Conservation (phyloP, 2,888 invertebrate genomes). For the Seira musarum region DNA sequence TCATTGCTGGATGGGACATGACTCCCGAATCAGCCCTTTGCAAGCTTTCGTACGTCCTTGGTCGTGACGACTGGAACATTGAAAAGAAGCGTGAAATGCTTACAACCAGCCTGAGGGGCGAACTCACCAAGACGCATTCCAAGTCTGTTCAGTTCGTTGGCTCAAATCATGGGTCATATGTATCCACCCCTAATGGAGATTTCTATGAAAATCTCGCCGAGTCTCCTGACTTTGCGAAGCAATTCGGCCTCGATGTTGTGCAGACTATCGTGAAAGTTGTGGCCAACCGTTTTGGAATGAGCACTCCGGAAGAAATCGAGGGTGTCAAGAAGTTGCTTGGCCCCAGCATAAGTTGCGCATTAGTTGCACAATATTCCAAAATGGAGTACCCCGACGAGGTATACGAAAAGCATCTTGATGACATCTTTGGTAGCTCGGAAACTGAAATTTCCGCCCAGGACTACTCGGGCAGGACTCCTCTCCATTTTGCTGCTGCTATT, state of each 20-base stretch:
- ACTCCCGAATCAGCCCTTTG: constrained; percentile 95
- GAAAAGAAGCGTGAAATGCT: constrained; percentile 84
- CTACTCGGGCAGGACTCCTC: constrained; percentile 63
- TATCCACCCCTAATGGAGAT: constrained; percentile 36
- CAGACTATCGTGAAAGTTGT: constrained; percentile 77
- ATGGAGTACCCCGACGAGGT: constrained; percentile 71
- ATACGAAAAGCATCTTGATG: constrained; percentile 75
- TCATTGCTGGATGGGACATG: constrained; percentile 86
- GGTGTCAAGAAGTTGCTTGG: constrained; percentile 78
- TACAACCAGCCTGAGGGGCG: constrained; percentile 84
- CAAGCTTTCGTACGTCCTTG: constrained; percentile 91
- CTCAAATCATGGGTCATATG: constrained; percentile 40
- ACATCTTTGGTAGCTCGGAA: constrained; percentile 70
- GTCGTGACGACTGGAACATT: constrained; percentile 81
- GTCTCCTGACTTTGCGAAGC: constrained; percentile 42
- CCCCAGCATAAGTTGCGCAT: constrained; percentile 81
- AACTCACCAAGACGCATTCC: constrained; percentile 77
- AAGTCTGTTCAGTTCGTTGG: constrained; percentile 52
- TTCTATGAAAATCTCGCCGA: constrained; percentile 41
- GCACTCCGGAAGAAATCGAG: constrained; percentile 76
- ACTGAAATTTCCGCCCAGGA: constrained; percentile 65
- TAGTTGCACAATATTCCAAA: constrained; percentile 74
- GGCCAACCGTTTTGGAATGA: constrained; percentile 76
- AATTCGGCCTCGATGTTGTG: constrained; percentile 69
- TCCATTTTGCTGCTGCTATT: constrained; percentile 83